Conservation (phyloP, 2,797 vertebrate genomes). For the Heterohyrax brucei region DNA sequence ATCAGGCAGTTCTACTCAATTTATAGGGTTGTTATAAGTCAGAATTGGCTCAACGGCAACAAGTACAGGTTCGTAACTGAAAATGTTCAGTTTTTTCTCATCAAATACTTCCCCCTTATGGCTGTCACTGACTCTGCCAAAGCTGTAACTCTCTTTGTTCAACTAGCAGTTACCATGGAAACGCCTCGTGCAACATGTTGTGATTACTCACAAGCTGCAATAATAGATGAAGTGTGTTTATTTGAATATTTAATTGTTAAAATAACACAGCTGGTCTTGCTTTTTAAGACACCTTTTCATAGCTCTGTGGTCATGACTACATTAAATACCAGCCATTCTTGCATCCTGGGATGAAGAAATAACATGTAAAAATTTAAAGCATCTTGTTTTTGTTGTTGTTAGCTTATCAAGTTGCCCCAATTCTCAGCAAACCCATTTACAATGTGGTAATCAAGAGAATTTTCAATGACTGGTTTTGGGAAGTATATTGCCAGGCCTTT, state of each 20-base stretch:
- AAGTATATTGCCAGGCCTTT: too few species aligned
- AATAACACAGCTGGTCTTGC: slow-evolving; percentile 23
- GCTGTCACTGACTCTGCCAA: slow-evolving; percentile 53
- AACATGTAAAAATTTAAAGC: not conserved
- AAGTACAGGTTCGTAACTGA: not conserved
- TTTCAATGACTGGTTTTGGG: too few species aligned
- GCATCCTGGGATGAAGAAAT: slow-evolving; percentile 46
- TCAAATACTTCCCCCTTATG: slow-evolving; percentile 26
- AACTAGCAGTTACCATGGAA: slow-evolving; percentile 31
- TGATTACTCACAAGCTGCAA: not conserved
- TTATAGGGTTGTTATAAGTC: too few species aligned
- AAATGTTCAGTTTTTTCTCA: slow-evolving; percentile 9
- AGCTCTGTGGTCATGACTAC: slow-evolving; percentile 1
- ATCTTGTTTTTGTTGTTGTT: not conserved
- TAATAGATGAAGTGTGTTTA: not conserved
- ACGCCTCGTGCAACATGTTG: not conserved
- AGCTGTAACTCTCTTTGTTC: slow-evolving; percentile 5
- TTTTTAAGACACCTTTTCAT: slow-evolving; percentile 7
- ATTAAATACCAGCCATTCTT: not conserved
- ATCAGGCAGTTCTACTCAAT: too few species aligned
- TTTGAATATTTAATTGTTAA: slow-evolving; percentile 58
- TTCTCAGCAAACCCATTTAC: not conserved
- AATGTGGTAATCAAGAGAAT: too few species aligned
- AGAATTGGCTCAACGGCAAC: too few species aligned
- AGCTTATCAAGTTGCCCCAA: not conserved